Evolutionary conservation across 2,888 invertebrate species (phyloP).

Genomic region (Trilocha varians): DNA sequence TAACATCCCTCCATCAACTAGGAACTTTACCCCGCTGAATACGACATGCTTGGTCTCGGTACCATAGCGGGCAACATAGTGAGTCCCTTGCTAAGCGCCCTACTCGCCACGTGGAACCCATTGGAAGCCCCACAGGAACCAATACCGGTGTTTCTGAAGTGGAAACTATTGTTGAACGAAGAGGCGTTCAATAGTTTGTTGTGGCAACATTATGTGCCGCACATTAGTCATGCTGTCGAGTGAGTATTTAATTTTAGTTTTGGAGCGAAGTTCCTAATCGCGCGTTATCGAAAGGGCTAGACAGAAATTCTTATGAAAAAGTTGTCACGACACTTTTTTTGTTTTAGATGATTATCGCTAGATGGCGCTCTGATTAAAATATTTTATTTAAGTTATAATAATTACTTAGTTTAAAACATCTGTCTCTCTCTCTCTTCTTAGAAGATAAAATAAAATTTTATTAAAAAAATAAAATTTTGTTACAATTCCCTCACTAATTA

Average conservation of each 20-base stretch:
- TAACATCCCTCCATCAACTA: too few relatives aligned
- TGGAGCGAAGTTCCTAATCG: not conserved
- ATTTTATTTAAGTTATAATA: too few relatives aligned
- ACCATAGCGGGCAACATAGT: slow-evolving; percentile 88
- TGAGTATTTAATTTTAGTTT: slow-evolving; percentile 54
- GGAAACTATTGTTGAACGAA: slow-evolving; percentile 78
- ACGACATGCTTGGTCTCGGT: slow-evolving; percentile 87
- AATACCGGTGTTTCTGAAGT: slow-evolving; percentile 77
- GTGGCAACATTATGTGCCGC: slow-evolving; percentile 95
- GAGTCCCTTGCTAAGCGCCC: slow-evolving; percentile 84
- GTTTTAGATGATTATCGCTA: too few relatives aligned
- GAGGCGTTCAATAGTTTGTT: slow-evolving; percentile 87
- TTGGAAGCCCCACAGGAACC: slow-evolving; percentile 78
- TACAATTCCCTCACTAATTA: too few relatives aligned
- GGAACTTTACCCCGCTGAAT: slow-evolving; percentile 73
- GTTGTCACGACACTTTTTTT: too few relatives aligned
- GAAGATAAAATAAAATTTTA: too few relatives aligned
- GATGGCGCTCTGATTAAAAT: too few relatives aligned
- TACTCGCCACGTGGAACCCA: slow-evolving; percentile 86
- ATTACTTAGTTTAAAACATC: too few relatives aligned
- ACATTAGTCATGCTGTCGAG: slow-evolving; percentile 81
- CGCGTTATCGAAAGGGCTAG: too few relatives aligned
- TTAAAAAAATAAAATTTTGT: too few relatives aligned
- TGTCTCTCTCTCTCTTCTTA: too few relatives aligned
- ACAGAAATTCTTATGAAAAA: too few relatives aligned